Percentiles rank a stretch among this genome's conserved stretches.
phyloP scores from a whole-genome alignment of 2,797 vertebrate species.

The Odontamblyopus rebecca region DNA sequence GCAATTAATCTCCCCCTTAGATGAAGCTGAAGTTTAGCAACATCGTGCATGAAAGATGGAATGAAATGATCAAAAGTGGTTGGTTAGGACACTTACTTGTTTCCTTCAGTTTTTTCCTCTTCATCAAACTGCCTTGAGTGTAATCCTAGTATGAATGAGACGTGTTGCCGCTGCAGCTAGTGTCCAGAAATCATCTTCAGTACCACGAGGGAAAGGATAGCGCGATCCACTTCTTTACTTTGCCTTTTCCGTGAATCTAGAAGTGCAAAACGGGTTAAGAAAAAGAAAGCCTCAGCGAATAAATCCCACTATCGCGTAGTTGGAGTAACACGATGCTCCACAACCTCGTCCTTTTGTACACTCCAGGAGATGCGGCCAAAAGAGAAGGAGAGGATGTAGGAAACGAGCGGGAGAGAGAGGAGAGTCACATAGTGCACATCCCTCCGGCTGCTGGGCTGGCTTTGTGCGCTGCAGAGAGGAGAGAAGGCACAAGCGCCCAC shows the following conservation, averaged over 20 bases:
- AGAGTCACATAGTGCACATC: slow-evolving; percentile 69
- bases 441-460: slow-evolving; percentile 61
- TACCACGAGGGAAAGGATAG: slow-evolving; percentile 23
- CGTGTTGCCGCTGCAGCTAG: slow-evolving; percentile 18
- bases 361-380: slow-evolving; percentile 55
- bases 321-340: slow-evolving; percentile 25
- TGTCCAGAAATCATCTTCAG: slow-evolving; percentile 52
- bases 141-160: slow-evolving; percentile 60
- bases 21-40: slow-evolving; percentile 1
- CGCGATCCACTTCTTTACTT: slow-evolving; percentile 37
- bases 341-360: slow-evolving; percentile 45
- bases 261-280: no score
- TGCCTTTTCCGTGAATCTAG: slow-evolving; percentile 17
- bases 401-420: slow-evolving; percentile 18
- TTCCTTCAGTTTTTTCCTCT: slow-evolving; percentile 58
- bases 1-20: neutral
- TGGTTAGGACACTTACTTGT: slow-evolving; percentile 59
- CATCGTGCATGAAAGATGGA: neutral
- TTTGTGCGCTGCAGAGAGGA: slow-evolving; percentile 64
- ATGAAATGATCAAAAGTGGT: neutral
- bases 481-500: slow-evolving; percentile 61
- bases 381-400: slow-evolving; percentile 29
- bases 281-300: slow-evolving; percentile 45
- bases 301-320: slow-evolving; percentile 59
- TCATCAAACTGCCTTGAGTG: slow-evolving; percentile 63